phyloP scores from a whole-genome alignment of 2,797 vertebrate species.

The Sebastolobus altivelis region DNA sequence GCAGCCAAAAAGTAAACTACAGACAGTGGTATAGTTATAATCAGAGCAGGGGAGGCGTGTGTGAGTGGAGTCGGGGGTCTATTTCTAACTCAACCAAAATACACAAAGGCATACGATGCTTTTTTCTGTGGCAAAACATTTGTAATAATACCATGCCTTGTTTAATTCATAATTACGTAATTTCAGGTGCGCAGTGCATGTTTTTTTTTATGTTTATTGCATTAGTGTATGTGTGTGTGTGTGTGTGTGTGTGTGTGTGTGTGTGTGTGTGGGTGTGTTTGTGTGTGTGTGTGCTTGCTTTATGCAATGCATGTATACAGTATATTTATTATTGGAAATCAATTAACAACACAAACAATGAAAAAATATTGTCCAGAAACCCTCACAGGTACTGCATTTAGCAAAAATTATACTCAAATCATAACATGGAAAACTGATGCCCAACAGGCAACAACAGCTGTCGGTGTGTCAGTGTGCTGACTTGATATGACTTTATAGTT shows the following conservation, averaged over 20 bases:
- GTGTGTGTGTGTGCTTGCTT: too few relatives aligned
- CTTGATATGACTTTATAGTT: too few relatives aligned
- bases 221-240: background rate
- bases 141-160: background rate
- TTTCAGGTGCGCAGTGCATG: background rate
- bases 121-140: background rate
- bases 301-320: too few relatives aligned
- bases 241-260: background rate
- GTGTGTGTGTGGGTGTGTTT: background rate
- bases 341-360: too few relatives aligned
- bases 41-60: background rate
- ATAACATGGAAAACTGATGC: too few relatives aligned
- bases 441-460: too few relatives aligned
- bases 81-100: slow-evolving; percentile 20
- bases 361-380: too few relatives aligned
- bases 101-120: background rate
- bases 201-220: background rate
- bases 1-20: slow-evolving; percentile 39
- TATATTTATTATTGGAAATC: too few relatives aligned
- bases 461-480: too few relatives aligned
- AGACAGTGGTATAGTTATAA: slow-evolving; percentile 23
- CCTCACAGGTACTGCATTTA: too few relatives aligned
- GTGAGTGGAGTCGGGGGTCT: background rate
- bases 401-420: too few relatives aligned
- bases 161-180: background rate